Conservation (phyloP, 2,113 vertebrate genomes). For the Dipodomys stephensi region DNA sequence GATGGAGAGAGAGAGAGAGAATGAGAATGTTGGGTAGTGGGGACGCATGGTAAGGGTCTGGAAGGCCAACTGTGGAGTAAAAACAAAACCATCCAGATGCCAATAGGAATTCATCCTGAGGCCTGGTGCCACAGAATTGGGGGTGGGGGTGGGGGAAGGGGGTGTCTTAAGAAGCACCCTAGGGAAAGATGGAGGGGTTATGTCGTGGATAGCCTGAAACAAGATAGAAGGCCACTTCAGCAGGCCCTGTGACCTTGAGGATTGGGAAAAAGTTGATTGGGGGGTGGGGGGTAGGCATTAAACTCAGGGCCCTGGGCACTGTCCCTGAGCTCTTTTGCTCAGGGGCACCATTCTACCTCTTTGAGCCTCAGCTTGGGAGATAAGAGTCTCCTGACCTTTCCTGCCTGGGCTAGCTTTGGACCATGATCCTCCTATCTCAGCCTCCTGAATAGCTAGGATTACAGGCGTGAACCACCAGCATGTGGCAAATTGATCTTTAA, state of each 20-base stretch:
- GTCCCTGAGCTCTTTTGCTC: too few relatives aligned
- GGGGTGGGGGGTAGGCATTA: too few relatives aligned
- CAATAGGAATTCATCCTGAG: not conserved
- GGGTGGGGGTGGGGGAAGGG: too few relatives aligned
- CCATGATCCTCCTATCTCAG: too few relatives aligned
- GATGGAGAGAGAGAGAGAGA: not conserved
- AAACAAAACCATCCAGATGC: not conserved
- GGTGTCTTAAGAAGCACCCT: not conserved
- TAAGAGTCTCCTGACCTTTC: too few relatives aligned
- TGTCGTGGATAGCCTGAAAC: not conserved
- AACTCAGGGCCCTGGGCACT: too few relatives aligned
- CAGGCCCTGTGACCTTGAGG: conserved; percentile 9
- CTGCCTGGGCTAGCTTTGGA: too few relatives aligned
- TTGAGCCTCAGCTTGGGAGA: too few relatives aligned
- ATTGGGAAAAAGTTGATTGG: not conserved
- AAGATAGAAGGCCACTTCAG: not conserved
- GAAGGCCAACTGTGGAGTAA: not conserved
- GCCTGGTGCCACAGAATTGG: not conserved
- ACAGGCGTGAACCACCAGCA: too few relatives aligned
- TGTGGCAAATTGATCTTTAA: not conserved
- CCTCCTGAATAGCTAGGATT: too few relatives aligned
- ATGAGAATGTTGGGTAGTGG: not conserved
- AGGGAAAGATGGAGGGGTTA: not conserved
- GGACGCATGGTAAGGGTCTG: not conserved
- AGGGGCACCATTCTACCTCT: too few relatives aligned